Percentiles rank a stretch among this genome's conserved stretches.
These are phyloP conservation scores for Thamnophis sirtalis DNA, from an alignment of 2,113 vertebrate genomes.

Conservation along the genomic window DNA sequence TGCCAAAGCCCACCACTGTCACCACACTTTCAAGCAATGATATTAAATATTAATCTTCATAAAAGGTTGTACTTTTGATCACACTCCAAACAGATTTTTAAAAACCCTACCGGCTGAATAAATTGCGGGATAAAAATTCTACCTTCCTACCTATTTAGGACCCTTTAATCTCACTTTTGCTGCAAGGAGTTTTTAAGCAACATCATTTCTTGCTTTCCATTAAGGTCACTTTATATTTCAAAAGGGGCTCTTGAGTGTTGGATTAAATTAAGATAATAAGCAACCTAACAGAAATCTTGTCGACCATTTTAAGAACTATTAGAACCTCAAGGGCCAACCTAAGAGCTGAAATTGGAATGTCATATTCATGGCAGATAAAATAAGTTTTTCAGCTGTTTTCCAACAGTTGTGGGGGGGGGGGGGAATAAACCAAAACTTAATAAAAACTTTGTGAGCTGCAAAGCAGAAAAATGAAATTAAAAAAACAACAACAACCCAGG, in stretches of 20 bases:
- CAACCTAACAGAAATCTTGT: neutral
- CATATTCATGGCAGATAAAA: neutral
- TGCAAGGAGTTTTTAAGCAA: neutral
- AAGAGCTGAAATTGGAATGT: neutral
- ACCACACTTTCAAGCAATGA: neutral
- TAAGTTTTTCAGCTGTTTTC: neutral
- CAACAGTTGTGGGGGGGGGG: neutral
- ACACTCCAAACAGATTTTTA: neutral
- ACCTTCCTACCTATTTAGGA: neutral
- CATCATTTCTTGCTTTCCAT: neutral
- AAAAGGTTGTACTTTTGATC: neutral
- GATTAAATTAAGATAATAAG: neutral
- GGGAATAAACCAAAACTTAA: neutral
- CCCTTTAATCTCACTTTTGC: neutral
- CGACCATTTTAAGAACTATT: neutral
- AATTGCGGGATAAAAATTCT: neutral
- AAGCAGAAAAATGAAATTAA: neutral
- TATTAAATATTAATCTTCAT: slow-evolving; percentile 15
- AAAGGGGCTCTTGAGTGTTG: neutral
- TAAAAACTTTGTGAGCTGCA: neutral
- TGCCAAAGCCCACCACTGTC: slow-evolving; percentile 37
- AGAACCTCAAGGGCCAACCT: neutral
- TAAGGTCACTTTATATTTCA: neutral
- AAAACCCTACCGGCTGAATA: neutral
- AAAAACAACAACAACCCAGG: no score